These are phyloP conservation scores for Entomobrya proxima DNA, from an alignment of 2,888 invertebrate species.

Conservation along the genomic window DNA sequence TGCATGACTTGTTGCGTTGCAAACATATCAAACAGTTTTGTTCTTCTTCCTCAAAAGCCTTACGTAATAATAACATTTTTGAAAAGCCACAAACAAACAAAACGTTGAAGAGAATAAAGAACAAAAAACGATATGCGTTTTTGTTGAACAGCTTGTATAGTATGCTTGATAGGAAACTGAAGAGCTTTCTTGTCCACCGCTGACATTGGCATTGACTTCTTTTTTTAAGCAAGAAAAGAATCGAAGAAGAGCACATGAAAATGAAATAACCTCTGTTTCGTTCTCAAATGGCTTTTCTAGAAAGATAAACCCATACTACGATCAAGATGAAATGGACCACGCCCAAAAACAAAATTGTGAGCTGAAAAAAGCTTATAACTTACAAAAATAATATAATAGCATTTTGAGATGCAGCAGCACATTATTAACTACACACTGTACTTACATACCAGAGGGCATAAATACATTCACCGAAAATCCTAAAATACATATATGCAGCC, in stretches of 20 bases:
- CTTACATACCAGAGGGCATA: too few relatives aligned
- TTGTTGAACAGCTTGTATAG: not conserved
- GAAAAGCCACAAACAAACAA: not conserved
- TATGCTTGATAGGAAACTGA: not conserved
- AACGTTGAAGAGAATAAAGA: not conserved
- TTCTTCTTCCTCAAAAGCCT: not conserved
- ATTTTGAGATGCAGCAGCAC: too few relatives aligned
- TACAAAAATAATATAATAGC: not conserved
- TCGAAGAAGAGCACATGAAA: not conserved
- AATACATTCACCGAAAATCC: too few relatives aligned
- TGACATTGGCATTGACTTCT: conserved; percentile 64
- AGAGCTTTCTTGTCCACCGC: not conserved
- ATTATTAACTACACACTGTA: too few relatives aligned
- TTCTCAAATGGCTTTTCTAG: conserved; percentile 2
- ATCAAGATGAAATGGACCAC: conserved; percentile 61
- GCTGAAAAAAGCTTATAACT: not conserved
- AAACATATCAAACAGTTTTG: conserved; percentile 28
- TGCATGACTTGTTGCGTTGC: conserved; percentile 9
- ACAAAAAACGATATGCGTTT: not conserved
- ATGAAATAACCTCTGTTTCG: conserved; percentile 8
- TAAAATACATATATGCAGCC: not conserved
- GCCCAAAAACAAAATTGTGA: conserved; percentile 36
- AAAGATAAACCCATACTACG: conserved; percentile 12
- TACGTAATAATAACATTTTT: not conserved
- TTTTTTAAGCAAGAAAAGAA: conserved; percentile 11